phyloP scores from a whole-genome alignment of 37 sponge, comb jelly and placozoan genomes.

The Hexactinellida sp. region DNA sequence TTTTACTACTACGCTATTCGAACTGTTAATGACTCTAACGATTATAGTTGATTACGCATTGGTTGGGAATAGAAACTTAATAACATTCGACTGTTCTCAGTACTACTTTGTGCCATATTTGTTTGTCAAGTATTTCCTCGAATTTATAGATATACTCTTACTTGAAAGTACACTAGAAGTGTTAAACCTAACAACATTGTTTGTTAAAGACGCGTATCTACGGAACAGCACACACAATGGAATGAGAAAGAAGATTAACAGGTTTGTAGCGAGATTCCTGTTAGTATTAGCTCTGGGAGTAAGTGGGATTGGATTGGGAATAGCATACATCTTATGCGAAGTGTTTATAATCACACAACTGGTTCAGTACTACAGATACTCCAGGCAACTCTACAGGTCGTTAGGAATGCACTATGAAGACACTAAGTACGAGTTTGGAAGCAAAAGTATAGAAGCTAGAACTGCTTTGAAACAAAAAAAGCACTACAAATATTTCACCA shows the following conservation, averaged over 20 bases:
- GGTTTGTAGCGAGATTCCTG: not conserved
- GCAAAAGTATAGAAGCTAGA: not conserved
- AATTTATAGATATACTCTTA: not conserved
- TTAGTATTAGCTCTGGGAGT: not conserved
- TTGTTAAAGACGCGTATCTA: not conserved
- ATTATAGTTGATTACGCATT: not conserved
- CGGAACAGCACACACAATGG: not conserved
- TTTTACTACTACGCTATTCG: not conserved
- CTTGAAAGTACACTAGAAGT: not conserved
- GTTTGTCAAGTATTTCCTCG: not conserved
- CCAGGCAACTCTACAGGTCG: not conserved
- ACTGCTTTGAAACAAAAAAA: not conserved
- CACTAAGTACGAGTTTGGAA: not conserved
- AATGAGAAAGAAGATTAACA: not conserved
- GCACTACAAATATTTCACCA: not conserved
- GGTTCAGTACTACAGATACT: not conserved
- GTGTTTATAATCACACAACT: not conserved
- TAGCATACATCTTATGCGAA: not conserved
- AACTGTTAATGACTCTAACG: not conserved
- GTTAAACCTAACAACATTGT: not conserved
- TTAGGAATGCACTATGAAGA: not conserved
- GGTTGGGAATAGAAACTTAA: too few species aligned
- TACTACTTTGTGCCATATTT: not conserved
- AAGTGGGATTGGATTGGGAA: not conserved
- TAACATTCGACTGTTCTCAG: not conserved